These are phyloP conservation scores for Atherinomorus stipes DNA, from an alignment of 2,113 vertebrate genomes.

Conservation along the genomic window DNA sequence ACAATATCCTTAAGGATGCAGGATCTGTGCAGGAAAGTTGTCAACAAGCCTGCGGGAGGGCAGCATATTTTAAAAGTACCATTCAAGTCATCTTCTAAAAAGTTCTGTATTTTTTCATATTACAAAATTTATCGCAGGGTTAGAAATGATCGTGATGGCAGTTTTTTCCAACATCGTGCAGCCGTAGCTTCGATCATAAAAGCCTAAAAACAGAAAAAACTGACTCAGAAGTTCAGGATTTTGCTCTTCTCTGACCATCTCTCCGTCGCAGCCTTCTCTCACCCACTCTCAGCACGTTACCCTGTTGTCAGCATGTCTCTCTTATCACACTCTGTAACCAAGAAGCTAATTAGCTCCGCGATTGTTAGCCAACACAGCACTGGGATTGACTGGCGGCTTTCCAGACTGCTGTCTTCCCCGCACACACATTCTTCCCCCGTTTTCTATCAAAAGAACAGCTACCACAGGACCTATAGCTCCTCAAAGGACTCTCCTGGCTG, in stretches of 20 bases:
- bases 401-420: background rate
- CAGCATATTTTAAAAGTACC: no score
- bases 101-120: no score
- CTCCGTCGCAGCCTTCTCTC: background rate
- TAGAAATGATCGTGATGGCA: no score
- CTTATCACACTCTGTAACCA: conserved; percentile 35
- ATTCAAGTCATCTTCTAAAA: no score
- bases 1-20: no score
- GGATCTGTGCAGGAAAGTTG: no score
- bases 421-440: background rate
- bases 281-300: background rate
- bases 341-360: conserved; percentile 54
- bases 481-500: conserved; percentile 14
- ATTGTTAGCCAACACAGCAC: conserved; percentile 39
- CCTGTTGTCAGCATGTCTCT: conserved; percentile 44
- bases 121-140: no score
- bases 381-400: conserved; percentile 31
- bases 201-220: no score
- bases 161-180: no score
- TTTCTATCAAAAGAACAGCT: conserved; percentile 28
- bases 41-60: no score
- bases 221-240: background rate
- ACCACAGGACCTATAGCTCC: conserved; percentile 17
- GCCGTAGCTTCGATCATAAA: no score
- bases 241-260: background rate